Base-by-base conservation (phyloP, 2,113 vertebrate genomes). In the Ivindomyrus marchei region DNA sequence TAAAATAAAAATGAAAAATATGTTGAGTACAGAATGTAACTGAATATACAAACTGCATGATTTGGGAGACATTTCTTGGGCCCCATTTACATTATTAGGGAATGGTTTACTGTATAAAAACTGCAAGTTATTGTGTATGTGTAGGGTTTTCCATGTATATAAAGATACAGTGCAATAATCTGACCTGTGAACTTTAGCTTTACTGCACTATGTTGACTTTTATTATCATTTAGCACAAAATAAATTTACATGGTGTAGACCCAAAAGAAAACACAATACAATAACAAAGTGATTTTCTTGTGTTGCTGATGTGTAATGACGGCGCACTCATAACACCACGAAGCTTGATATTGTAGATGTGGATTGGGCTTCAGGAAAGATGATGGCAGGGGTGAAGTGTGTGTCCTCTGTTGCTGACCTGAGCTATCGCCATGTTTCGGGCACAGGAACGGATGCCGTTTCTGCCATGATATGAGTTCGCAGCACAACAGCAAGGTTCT, bases 401-500 rank as follows among this genome's bases (percentile, higher is more conserved):
- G 24, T 27, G 62, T 17, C 31, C 15, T 39, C 13, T 77, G 0
- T 77, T 85, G 80, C 7, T 24, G 13, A 47, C 1, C 2, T n/a
- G 19, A 85, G 83, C 45, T 4, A 11, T 4, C 21, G 21, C 24
- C 3, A 8, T 85, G 39, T 85, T 52, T 42, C 17, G 17, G 49
- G 6, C 39, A n/a, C 19, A 91, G 90, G 58, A 53, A 88, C 62
- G 62, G 87, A 27, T 91, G 88, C 47, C 80, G 80, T n/a, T 91
- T 62, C 47, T 58, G 88, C 56, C 90, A 91, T 45, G 88, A 91
- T 62, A 15, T 91, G 77, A 24, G 53, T 46, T 85, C 90, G 7
- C 52, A 74, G 58, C 88, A 91, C 53, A 91, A 91, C 27, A 56
- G 80, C n/a, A 66, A 50, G 11, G 90, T 91, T 21, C 88, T 89